These are phyloP conservation scores for Masticophis lateralis DNA, from an alignment of 2,797 vertebrate genomes.

Conservation along the genomic window DNA sequence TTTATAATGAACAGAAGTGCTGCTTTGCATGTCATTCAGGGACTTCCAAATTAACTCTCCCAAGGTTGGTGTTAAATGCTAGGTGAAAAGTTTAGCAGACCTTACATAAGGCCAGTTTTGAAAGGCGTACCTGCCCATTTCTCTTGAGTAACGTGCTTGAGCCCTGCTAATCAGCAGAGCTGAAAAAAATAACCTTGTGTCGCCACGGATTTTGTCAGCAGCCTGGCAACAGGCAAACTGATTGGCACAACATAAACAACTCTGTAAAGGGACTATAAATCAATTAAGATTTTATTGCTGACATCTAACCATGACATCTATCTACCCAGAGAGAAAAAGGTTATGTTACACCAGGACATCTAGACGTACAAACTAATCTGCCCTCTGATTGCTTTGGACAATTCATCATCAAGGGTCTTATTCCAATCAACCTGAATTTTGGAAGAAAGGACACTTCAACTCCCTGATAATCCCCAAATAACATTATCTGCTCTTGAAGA, in stretches of 20 bases:
- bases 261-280: constrained; percentile 66
- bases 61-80: not conserved
- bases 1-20: not conserved
- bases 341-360: constrained; percentile 23
- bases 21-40: not conserved
- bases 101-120: not conserved
- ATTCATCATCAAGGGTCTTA: not conserved
- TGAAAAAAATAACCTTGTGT: constrained; percentile 49
- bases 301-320: constrained; percentile 64
- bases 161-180: constrained; percentile 20
- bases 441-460: not conserved
- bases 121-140: not conserved
- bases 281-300: constrained; percentile 67
- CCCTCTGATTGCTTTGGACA: not conserved
- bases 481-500: not conserved
- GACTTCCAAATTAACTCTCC: not conserved
- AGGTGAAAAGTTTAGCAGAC: not conserved
- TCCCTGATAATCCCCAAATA: not conserved
- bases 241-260: constrained; percentile 68
- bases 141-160: not conserved
- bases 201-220: constrained; percentile 67
- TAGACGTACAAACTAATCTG: not conserved
- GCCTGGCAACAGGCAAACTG: constrained; percentile 63
- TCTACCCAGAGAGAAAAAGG: constrained; percentile 59
- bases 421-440: not conserved